Base-by-base conservation (phyloP, 2,797 vertebrate genomes). In the Sandelia bainsii region DNA sequence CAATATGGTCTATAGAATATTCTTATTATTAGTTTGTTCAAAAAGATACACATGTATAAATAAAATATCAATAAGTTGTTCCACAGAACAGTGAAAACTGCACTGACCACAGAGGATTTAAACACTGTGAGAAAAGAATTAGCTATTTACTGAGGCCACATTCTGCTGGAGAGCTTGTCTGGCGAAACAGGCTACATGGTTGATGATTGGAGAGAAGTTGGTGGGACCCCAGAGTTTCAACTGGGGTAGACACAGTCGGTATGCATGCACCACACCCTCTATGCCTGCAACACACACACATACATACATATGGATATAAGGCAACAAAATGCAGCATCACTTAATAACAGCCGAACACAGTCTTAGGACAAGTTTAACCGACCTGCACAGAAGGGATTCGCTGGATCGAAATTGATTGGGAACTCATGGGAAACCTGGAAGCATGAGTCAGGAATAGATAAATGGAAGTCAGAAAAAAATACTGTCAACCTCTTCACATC, bases 181-280 rank as follows among this genome's bases (percentile, higher is more conserved):
- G 65, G 95, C 97, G 89, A 98, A 96, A 6, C 80, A 92, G 68
- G 97, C 95, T 10, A 97, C 95, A 0, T 98, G 96, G 88, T 96
- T 97, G 89, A 99, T 99, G 88, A 99, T 96, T 8, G 98, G 98
- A 80, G 97, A 95, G 84, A 99, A 99, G 91, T 99, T 99, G 42
- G 98, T 99, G 32, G 98, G 98, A 3, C 98, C 98, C 3, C 98
- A 99, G 22, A 99, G 95, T 85, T 82, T 97, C 70, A 99, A 91
- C 91, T 96, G 97, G 49, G 97, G 96, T 79, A 99, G 94, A 76
- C 98, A 99, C 34, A 88, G 78, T 74, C 96, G 94, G 83, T 99
- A 99, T 0, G 97, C 96, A 8, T 94, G 83, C 75, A 97, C 87
- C 72, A 99, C 95, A 37, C 98, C 98, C 72, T 98, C 95, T 59